These are phyloP conservation scores for Lamproptera curius DNA, from an alignment of 2,888 invertebrate species.

Conservation along the genomic window DNA sequence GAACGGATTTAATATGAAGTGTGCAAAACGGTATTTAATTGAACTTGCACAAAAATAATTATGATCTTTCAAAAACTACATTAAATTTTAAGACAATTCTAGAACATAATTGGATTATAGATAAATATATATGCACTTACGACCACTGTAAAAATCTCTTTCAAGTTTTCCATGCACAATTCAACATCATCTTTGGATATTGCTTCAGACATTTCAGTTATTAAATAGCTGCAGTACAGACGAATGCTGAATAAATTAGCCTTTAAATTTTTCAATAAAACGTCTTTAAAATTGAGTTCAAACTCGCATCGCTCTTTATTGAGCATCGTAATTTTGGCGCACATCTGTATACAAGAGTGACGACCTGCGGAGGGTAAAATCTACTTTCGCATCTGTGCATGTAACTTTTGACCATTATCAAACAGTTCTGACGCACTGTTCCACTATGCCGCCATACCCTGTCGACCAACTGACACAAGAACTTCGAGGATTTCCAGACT, in stretches of 20 bases:
- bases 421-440: slow-evolving; percentile 54
- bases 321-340: slow-evolving; percentile 49
- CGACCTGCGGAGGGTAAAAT: slow-evolving; percentile 58
- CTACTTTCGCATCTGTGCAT: slow-evolving; percentile 51
- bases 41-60: too few relatives aligned
- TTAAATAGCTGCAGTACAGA: slow-evolving; percentile 56
- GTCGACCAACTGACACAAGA: slow-evolving; percentile 49
- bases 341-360: slow-evolving; percentile 62
- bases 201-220: slow-evolving; percentile 38
- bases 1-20: too few relatives aligned
- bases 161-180: slow-evolving; percentile 36
- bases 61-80: too few relatives aligned
- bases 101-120: too few relatives aligned
- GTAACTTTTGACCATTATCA: slow-evolving; percentile 64
- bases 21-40: too few relatives aligned
- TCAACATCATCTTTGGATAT: slow-evolving; percentile 40
- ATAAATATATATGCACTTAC: too few relatives aligned
- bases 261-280: slow-evolving; percentile 45
- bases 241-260: slow-evolving; percentile 52
- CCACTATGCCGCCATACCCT: slow-evolving; percentile 45
- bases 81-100: too few relatives aligned
- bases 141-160: slow-evolving; percentile 54
- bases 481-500: slow-evolving; percentile 49
- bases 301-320: slow-evolving; percentile 37
- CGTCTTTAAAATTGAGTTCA: slow-evolving; percentile 41